These are phyloP conservation scores for Bradypus variegatus DNA, from an alignment of 2,797 vertebrate species.

Conservation along the genomic window DNA sequence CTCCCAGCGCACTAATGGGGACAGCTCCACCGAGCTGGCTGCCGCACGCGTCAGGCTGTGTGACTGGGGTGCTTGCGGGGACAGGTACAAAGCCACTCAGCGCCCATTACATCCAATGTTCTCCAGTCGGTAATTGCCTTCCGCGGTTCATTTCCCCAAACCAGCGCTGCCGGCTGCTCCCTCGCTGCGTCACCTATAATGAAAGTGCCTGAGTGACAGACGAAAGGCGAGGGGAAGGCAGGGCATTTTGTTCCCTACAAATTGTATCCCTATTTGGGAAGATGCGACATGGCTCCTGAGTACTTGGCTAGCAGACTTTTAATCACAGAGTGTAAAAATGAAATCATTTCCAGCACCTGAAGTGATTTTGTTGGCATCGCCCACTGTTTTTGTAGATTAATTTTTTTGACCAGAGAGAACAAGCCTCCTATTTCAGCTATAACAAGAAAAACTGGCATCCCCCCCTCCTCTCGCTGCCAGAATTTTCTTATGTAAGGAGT, in stretches of 20 bases:
- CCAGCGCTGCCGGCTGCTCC: not conserved
- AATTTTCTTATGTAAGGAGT: slow-evolving; percentile 4
- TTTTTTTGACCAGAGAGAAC: slow-evolving; percentile 26
- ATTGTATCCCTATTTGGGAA: not conserved
- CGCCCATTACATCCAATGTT: not conserved
- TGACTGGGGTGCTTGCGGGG: rapidly evolving
- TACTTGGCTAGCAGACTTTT: not conserved
- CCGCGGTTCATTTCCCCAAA: not conserved
- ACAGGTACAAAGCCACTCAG: not conserved
- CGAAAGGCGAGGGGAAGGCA: not conserved
- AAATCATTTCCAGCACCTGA: not conserved
- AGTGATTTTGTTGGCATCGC: not conserved
- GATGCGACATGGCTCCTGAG: not conserved
- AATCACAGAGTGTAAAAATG: not conserved
- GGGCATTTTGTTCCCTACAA: not conserved
- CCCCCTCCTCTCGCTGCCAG: not conserved
- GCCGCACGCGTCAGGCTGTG: rapidly evolving
- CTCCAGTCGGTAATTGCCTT: not conserved
- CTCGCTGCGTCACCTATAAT: not conserved
- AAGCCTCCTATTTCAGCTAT: not conserved
- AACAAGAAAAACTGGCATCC: not conserved
- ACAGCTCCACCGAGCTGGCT: not conserved
- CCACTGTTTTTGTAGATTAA: slow-evolving; percentile 20
- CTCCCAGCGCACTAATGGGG: not conserved
- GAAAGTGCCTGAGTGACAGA: not conserved